Evolutionary conservation across 2,888 invertebrate genomes (phyloP).

Genomic region (Coecobrya sp.): DNA sequence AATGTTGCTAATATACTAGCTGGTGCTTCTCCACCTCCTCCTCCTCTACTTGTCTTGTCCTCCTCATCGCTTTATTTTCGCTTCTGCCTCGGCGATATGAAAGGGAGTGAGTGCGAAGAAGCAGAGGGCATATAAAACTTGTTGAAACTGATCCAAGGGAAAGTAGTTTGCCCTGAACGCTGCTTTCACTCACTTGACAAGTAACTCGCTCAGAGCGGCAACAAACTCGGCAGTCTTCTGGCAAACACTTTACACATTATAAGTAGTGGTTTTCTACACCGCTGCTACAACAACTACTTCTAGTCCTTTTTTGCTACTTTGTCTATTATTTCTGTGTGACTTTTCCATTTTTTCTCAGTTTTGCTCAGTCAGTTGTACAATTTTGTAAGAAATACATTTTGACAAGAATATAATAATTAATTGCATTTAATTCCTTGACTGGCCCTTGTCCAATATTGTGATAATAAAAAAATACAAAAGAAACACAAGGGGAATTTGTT

Average conservation of each 20-base stretch:
- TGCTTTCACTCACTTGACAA: slow-evolving; percentile 67
- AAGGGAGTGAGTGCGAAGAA: slow-evolving; percentile 1
- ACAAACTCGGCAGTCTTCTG: background rate
- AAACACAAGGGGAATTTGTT: background rate
- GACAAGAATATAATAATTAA: background rate
- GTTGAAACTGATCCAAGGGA: slow-evolving; percentile 74
- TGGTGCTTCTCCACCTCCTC: background rate
- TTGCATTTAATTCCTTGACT: background rate
- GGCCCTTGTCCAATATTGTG: slow-evolving; percentile 3
- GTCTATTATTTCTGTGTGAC: background rate
- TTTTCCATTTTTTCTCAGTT: background rate
- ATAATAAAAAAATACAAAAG: background rate
- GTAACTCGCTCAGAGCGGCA: slow-evolving; percentile 13
- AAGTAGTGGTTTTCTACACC: background rate
- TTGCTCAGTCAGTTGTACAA: background rate
- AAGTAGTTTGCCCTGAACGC: slow-evolving; percentile 79
- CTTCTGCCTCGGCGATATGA: background rate
- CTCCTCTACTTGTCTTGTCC: background rate
- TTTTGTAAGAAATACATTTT: background rate
- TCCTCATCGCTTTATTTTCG: background rate
- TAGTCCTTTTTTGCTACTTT: background rate
- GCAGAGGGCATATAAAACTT: slow-evolving; percentile 79
- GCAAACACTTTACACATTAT: background rate
- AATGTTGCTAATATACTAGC: background rate
- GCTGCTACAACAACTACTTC: background rate